Percentiles rank a stretch among this genome's conserved stretches.
Evolutionary conservation across 2,797 vertebrate species (phyloP).

Genomic region (Sebastes variabilis): DNA sequence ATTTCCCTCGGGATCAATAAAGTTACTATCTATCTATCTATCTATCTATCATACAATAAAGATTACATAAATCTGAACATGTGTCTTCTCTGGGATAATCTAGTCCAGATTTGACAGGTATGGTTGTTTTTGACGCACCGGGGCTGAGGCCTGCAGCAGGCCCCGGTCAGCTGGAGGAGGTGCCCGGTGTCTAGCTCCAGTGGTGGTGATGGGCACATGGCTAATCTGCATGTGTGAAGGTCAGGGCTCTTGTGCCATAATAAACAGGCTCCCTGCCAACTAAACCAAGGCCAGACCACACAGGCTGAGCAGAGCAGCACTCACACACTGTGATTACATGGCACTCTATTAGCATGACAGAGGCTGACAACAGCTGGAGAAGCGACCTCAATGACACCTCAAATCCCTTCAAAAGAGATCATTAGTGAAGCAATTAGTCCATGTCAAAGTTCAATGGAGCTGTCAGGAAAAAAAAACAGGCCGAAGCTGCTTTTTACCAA

Average conservation of each 20-base stretch:
- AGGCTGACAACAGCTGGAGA: neutral
- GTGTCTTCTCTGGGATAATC: too few species aligned
- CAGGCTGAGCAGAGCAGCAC: too few species aligned
- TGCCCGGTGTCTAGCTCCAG: neutral
- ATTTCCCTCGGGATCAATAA: too few species aligned
- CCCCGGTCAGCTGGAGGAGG: neutral
- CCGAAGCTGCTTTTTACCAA: neutral
- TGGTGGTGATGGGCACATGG: constrained; percentile 81
- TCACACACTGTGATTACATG: neutral
- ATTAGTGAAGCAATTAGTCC: constrained; percentile 3
- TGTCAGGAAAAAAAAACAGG: neutral
- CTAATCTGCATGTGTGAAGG: constrained; percentile 95
- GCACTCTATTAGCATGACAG: constrained; percentile 10
- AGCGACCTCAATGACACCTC: neutral
- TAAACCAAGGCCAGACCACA: neutral
- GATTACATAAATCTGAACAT: too few species aligned
- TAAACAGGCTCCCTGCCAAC: constrained; percentile 80
- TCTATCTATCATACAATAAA: too few species aligned
- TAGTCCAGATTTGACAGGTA: too few species aligned
- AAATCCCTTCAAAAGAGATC: neutral
- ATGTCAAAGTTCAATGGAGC: neutral
- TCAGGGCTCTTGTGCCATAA: constrained; percentile 79
- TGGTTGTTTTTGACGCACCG: neutral
- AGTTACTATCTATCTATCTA: too few species aligned
- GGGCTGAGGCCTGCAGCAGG: constrained; percentile 7